A percentile compares a stretch with the other conserved stretches of the same genome.
Evolutionary conservation across 2,888 invertebrate species (phyloP).

Genomic region (Pseudococcus jackbeardsleyi): DNA sequence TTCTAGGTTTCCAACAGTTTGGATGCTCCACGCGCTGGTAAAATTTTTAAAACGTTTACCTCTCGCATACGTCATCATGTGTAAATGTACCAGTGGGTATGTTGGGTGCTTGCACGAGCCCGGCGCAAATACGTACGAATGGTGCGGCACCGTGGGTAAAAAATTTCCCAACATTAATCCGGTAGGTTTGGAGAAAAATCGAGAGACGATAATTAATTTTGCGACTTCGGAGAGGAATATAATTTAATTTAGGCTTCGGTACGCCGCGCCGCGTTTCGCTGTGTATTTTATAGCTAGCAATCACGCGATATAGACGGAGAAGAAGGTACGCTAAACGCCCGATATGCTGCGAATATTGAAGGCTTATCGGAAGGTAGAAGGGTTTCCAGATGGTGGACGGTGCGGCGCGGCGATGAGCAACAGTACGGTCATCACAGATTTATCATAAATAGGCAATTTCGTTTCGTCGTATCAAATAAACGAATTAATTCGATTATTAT

Average conservation of each 20-base stretch:
- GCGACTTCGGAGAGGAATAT: conserved; percentile 8
- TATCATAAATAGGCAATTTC: conserved; percentile 57
- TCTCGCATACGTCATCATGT: conserved; percentile 2
- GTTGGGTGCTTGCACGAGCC: neutral
- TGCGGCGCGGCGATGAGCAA: neutral
- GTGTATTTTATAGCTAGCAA: conserved; percentile 29
- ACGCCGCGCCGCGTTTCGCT: neutral
- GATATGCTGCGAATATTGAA: neutral
- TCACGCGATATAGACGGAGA: neutral
- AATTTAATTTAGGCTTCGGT: conserved; percentile 48
- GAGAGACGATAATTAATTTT: conserved; percentile 52
- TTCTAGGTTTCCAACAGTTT: too few species aligned
- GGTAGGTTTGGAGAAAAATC: conserved; percentile 2
- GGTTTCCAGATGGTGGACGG: neutral
- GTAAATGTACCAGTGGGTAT: neutral
- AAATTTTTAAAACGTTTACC: neutral
- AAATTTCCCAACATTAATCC: conserved; percentile 13
- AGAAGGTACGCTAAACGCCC: neutral
- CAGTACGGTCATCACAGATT: conserved; percentile 47
- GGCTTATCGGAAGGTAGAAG: neutral
- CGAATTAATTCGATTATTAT: conserved; percentile 56
- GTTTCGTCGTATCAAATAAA: conserved; percentile 57
- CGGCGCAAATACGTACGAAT: neutral
- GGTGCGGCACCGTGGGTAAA: neutral
- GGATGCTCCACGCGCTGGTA: neutral